Conservation (phyloP, 2,888 invertebrate genomes). For the Eueremaeus valkanovi region DNA sequence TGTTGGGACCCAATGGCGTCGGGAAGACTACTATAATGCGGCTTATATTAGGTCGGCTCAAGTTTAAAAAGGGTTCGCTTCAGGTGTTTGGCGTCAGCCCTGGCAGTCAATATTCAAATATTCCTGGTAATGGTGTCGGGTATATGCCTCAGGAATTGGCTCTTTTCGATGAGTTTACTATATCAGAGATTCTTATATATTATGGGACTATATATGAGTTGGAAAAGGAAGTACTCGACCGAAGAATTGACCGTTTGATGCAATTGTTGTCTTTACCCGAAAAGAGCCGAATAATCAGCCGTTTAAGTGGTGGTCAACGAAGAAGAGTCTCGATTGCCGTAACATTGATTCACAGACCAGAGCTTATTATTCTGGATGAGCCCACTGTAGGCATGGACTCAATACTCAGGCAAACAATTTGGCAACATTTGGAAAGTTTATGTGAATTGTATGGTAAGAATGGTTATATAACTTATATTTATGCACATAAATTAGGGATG, state of each 20-base stretch:
- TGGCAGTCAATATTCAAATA: not conserved
- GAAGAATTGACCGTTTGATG: constrained; percentile 23
- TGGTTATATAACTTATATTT: no score
- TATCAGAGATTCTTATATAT: constrained; percentile 36
- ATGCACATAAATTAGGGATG: no score
- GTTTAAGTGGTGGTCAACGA: constrained; percentile 74
- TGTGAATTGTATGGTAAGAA: constrained; percentile 67
- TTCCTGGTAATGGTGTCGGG: constrained; percentile 37
- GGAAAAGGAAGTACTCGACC: not conserved
- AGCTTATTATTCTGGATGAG: no score
- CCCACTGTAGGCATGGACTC: no score
- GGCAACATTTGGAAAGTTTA: constrained; percentile 86
- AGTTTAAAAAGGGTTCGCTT: constrained; percentile 11
- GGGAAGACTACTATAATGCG: constrained; percentile 41
- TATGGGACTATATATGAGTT: constrained; percentile 40
- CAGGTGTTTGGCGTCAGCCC: constrained; percentile 38
- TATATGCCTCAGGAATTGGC: no score
- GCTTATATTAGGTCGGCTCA: constrained; percentile 32
- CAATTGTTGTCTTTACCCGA: constrained; percentile 40
- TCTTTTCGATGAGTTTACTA: constrained; percentile 42
- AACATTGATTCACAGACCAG: no score
- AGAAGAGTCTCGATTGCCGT: constrained; percentile 86
- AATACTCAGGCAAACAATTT: constrained; percentile 70
- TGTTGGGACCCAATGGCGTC: constrained; percentile 37
- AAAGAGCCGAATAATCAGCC: not conserved